Base-by-base conservation (phyloP, 92 coral and sea anemone species). In the Meandrina meandrites region DNA sequence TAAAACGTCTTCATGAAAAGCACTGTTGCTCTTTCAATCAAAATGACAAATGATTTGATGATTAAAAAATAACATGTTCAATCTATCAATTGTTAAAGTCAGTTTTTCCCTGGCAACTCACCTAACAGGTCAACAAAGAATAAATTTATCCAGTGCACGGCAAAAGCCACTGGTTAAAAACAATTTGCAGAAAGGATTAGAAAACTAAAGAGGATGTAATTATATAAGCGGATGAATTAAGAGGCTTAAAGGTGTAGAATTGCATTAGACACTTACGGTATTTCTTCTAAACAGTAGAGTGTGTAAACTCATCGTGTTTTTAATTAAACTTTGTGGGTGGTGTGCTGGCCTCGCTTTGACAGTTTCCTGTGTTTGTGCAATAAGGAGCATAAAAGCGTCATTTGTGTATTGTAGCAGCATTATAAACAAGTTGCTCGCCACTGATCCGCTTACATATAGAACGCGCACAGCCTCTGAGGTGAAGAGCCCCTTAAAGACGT, bases 301-400 rank as follows among this genome's bases (percentile, higher is more conserved):
- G 82, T 56, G 79, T 50, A 60, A 86, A 80, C 79, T 40, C 84
- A 79, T 80, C 77, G 76, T 86, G 89, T 72, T 80, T 69, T 71
- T 69, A 79, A 80, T 86, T 86, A 86, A 86, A 35, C 89, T 79
- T 79, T 79, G 86, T 86, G 89, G 89, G 89, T 86, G 89, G 89
- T 86, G 89, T 28, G 31, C 86, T 19, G 50, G 67, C 64, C 42
- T 47, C 19, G 19, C 21, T 71, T 27, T 74, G 80, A 84, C 73
- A 60, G 79, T 73, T 79, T 86, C 89, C 89, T 86, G 89, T 86
- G 88, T 77, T 85, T 76, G 66, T 85, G 88, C 47, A 76, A 42
- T 86, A 35, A 73, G 47, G 85, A 66, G 79, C 64, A 70, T 78
- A 86, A 79, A 47, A 86, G 89, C 85, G 53, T 78, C 89, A 70